phyloP scores from a whole-genome alignment of 2,888 invertebrate species.

The Polyploca ridens region DNA sequence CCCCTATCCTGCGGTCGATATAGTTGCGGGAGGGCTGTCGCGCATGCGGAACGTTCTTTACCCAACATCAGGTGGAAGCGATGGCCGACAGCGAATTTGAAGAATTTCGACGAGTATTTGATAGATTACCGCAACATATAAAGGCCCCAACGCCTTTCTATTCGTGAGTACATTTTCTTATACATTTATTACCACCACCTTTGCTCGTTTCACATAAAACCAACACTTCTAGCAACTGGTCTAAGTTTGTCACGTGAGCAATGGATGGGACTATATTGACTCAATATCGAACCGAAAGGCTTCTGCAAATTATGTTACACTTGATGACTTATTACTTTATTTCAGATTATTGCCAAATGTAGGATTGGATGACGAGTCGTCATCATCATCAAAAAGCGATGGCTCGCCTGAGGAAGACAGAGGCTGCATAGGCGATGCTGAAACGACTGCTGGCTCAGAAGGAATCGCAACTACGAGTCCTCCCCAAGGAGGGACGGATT shows the following conservation, averaged over 20 bases:
- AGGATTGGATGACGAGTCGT: slow-evolving; percentile 92
- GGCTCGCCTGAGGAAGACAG: slow-evolving; percentile 87
- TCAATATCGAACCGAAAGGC: background rate
- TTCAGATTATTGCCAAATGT: slow-evolving; percentile 93
- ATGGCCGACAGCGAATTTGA: slow-evolving; percentile 97
- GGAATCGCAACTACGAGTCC: slow-evolving; percentile 58
- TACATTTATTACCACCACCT: slow-evolving; percentile 10
- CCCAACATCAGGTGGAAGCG: slow-evolving; percentile 88
- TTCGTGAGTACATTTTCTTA: slow-evolving; percentile 88
- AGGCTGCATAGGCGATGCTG: slow-evolving; percentile 84
- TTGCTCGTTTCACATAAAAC: slow-evolving; percentile 19
- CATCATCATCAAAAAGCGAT: slow-evolving; percentile 91
- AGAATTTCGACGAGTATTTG: slow-evolving; percentile 95
- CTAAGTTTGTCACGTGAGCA: slow-evolving; percentile 44
- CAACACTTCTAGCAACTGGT: slow-evolving; percentile 17
- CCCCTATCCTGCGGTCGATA: slow-evolving; percentile 64
- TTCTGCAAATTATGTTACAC: slow-evolving; percentile 2
- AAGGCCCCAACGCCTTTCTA: slow-evolving; percentile 93
- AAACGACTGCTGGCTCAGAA: slow-evolving; percentile 46
- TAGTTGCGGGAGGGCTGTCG: slow-evolving; percentile 45
- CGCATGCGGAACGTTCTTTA: slow-evolving; percentile 66
- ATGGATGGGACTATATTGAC: background rate
- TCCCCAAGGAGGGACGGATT: slow-evolving; percentile 57
- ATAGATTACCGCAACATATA: slow-evolving; percentile 91
- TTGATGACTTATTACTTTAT: slow-evolving; percentile 21